Conservation (phyloP, 2,113 vertebrate genomes). For the Aythya baeri region DNA sequence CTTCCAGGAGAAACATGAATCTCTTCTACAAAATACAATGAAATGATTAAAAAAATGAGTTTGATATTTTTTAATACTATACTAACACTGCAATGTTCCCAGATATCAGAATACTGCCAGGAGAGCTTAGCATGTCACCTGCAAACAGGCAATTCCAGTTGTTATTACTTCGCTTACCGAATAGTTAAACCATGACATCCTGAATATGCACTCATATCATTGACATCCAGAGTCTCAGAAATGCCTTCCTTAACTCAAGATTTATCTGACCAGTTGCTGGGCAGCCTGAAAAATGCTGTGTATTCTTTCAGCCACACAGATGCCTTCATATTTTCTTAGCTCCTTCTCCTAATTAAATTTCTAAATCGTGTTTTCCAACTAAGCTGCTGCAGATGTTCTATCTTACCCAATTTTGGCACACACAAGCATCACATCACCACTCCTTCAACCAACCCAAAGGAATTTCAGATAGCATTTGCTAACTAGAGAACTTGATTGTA, state of each 20-base stretch:
- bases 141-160: not conserved
- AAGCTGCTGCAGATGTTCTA: not conserved
- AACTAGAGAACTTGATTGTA: not conserved
- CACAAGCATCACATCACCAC: not conserved
- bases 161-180: not conserved
- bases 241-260: not conserved
- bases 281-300: not conserved
- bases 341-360: not conserved
- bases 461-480: not conserved
- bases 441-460: not conserved
- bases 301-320: not conserved
- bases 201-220: not conserved
- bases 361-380: not conserved
- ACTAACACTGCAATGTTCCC: not conserved
- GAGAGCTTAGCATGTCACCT: not conserved
- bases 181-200: not conserved
- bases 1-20: not conserved
- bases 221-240: not conserved
- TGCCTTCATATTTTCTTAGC: not conserved
- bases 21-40: not conserved
- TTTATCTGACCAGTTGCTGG: not conserved
- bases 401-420: not conserved
- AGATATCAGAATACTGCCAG: fast-evolving
- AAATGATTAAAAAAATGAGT: not conserved
- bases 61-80: not conserved